phyloP scores from a whole-genome alignment of 1,140 invertebrate genomes.

The Bicyclus anynana region DNA sequence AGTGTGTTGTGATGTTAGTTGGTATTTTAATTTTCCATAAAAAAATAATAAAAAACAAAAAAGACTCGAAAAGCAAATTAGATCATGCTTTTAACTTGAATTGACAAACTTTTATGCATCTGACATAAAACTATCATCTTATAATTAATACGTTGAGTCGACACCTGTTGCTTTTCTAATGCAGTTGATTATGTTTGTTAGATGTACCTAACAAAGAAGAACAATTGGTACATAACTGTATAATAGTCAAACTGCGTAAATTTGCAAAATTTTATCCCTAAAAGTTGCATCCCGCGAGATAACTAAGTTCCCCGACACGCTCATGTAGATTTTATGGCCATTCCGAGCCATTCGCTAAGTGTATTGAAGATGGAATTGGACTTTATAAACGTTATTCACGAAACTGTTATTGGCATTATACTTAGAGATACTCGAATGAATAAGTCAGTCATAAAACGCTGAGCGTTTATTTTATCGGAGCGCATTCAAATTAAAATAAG shows the following conservation, averaged over 20 bases:
- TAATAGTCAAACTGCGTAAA: neutral
- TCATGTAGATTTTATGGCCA: conserved; percentile 18
- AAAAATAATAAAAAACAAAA: too few species aligned
- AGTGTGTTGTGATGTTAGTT: too few species aligned
- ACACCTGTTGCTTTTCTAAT: too few species aligned
- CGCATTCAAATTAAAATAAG: neutral
- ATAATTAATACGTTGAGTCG: too few species aligned
- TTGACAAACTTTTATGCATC: too few species aligned
- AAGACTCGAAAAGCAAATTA: too few species aligned
- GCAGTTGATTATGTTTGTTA: too few species aligned
- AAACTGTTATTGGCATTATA: conserved; percentile 7
- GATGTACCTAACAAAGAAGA: too few species aligned
- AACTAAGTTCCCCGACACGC: conserved; percentile 11
- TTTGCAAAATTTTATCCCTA: conserved; percentile 24
- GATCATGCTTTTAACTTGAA: too few species aligned
- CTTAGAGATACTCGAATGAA: neutral
- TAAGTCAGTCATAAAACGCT: conserved; percentile 3
- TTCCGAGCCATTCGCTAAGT: conserved; percentile 1
- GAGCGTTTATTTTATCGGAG: neutral
- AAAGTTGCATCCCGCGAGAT: conserved; percentile 19
- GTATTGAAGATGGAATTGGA: conserved; percentile 5
- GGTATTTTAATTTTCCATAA: too few species aligned
- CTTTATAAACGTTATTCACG: neutral
- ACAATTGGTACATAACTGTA: neutral
- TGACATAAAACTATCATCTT: too few species aligned